Conservation (phyloP, 2,888 invertebrate species). For the Punctoribates punctum region DNA sequence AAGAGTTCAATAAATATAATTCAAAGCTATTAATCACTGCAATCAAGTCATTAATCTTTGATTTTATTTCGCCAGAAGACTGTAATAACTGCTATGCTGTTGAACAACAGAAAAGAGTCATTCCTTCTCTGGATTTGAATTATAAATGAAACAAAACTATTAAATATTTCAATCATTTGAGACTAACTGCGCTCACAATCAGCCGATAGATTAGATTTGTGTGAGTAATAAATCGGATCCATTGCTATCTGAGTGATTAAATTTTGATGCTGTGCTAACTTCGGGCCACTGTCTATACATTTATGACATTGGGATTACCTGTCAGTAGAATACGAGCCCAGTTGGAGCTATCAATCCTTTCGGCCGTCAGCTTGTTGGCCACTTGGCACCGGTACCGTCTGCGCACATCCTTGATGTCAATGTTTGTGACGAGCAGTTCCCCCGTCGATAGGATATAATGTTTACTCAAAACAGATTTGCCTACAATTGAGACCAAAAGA, state of each 20-base stretch:
- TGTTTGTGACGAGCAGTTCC: constrained; percentile 45
- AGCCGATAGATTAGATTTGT: no score
- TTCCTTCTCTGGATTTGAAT: no score
- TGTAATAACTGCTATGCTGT: no score
- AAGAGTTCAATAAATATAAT: background rate
- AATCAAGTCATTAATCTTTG: no score
- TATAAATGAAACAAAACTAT: no score
- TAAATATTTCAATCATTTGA: no score
- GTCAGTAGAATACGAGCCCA: constrained; percentile 46
- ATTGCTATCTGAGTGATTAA: background rate
- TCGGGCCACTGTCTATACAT: background rate
- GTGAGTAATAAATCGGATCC: no score
- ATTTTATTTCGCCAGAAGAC: no score
- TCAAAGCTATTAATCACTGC: background rate
- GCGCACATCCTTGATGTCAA: constrained; percentile 44
- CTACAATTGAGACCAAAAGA: background rate
- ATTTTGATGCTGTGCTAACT: no score
- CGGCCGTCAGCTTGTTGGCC: constrained; percentile 45
- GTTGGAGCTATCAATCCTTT: constrained; percentile 44
- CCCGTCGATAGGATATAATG: constrained; percentile 44
- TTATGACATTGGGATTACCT: constrained; percentile 41
- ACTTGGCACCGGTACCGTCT: constrained; percentile 48
- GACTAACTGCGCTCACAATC: background rate
- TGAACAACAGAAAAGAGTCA: no score
- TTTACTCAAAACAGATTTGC: constrained; percentile 25